phyloP scores from a whole-genome alignment of 2,888 invertebrate genomes.

The Acanthosepion lycidas region DNA sequence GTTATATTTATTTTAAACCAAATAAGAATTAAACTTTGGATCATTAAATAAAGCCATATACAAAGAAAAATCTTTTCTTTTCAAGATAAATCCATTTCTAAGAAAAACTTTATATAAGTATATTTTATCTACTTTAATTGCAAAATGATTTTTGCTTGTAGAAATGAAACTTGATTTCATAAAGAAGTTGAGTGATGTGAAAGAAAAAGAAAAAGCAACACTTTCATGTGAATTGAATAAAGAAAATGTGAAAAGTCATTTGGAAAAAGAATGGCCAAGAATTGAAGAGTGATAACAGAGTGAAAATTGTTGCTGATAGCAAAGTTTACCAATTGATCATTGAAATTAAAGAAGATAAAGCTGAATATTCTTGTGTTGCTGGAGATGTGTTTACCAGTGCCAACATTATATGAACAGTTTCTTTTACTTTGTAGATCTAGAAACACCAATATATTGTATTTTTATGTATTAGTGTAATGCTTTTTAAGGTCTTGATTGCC shows the following conservation, averaged over 20 bases:
- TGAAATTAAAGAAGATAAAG: constrained; percentile 63
- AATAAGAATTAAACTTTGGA: no score
- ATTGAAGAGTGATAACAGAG: neutral
- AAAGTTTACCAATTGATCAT: constrained; percentile 64
- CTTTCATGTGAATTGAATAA: constrained; percentile 23
- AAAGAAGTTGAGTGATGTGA: neutral
- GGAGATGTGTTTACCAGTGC: constrained; percentile 66
- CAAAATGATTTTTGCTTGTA: neutral
- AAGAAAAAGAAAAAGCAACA: neutral
- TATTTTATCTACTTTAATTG: no score
- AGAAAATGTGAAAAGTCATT: constrained; percentile 36
- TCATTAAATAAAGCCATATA: no score
- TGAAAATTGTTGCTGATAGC: constrained; percentile 83
- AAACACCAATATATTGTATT: neutral
- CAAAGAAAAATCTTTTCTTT: no score
- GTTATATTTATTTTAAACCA: no score
- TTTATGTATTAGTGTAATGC: neutral
- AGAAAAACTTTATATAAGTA: no score
- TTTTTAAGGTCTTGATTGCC: neutral
- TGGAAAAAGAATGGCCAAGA: constrained; percentile 41
- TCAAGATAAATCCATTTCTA: no score
- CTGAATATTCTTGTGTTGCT: constrained; percentile 64
- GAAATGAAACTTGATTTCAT: constrained; percentile 16
- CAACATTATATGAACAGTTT: constrained; percentile 62
- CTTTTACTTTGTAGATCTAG: neutral